A percentile compares a stretch with the other conserved stretches of the same genome.
Evolutionary conservation across 2,113 vertebrate genomes (phyloP).

Genomic region (Naja naja): DNA sequence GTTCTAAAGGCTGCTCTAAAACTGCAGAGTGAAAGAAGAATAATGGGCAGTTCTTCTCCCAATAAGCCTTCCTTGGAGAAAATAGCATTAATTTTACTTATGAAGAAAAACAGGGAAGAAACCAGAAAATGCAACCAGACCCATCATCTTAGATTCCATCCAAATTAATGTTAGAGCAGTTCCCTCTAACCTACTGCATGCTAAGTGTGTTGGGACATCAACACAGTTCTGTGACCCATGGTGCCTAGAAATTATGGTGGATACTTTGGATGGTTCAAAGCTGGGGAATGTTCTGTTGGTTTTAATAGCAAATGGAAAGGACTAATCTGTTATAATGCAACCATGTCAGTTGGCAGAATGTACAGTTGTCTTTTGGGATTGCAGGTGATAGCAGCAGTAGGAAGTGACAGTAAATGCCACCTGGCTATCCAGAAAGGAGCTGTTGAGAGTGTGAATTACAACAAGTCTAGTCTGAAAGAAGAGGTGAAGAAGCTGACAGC

Average conservation of each 20-base stretch:
- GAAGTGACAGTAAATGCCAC: slow-evolving; percentile 37
- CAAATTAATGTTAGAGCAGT: not conserved
- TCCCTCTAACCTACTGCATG: not conserved
- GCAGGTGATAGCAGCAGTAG: slow-evolving; percentile 49
- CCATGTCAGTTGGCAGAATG: not conserved
- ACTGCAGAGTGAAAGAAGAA: not conserved
- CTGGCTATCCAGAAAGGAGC: slow-evolving; percentile 32
- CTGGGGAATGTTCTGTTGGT: not conserved
- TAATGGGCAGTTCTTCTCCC: not conserved
- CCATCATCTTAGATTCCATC: not conserved
- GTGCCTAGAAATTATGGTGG: not conserved
- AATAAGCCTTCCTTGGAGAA: not conserved
- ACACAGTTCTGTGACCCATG: not conserved
- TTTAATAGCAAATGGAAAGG: not conserved
- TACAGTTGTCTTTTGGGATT: not conserved
- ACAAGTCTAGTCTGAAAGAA: slow-evolving; percentile 42
- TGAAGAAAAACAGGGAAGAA: not conserved
- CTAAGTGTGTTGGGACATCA: not conserved
- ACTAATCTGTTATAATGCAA: not conserved
- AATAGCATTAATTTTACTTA: not conserved
- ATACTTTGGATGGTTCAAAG: not conserved
- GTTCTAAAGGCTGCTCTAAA: not conserved
- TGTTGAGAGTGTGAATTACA: slow-evolving; percentile 27
- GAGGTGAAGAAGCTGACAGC: slow-evolving; percentile 43
- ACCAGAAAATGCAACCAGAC: not conserved